Percentiles rank a stretch among this genome's conserved stretches.
Evolutionary conservation across 2,113 vertebrate genomes (phyloP).

Genomic region (Thunnus thynnus): DNA sequence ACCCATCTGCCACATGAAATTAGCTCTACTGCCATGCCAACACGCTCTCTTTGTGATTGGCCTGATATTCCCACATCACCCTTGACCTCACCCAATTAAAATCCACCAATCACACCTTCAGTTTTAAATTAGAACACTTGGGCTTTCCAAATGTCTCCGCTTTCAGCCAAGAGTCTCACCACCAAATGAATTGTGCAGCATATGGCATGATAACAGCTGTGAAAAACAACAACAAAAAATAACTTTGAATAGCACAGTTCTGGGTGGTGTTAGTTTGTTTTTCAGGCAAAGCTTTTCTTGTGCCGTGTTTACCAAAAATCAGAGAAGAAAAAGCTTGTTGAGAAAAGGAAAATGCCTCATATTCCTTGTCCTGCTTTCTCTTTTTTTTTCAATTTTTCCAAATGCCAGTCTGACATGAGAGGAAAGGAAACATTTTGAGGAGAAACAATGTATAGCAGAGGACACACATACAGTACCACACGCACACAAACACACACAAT

Average conservation of each 20-base stretch:
- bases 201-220: slow-evolving; percentile 49
- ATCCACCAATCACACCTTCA: slow-evolving; percentile 52
- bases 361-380: background rate
- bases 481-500: slow-evolving; percentile 1
- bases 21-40: slow-evolving; percentile 56
- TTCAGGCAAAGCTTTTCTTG: slow-evolving; percentile 10
- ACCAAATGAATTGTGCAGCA: slow-evolving; percentile 53
- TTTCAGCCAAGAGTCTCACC: slow-evolving; percentile 39
- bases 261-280: slow-evolving; percentile 26
- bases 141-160: slow-evolving; percentile 58
- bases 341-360: background rate
- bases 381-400: slow-evolving; percentile 14
- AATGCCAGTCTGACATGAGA: slow-evolving; percentile 37
- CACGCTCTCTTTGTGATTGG: slow-evolving; percentile 44
- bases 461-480: background rate
- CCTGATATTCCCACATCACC: slow-evolving; percentile 57
- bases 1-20: slow-evolving; percentile 72
- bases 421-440: slow-evolving; percentile 38
- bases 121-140: slow-evolving; percentile 58
- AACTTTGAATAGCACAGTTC: slow-evolving; percentile 19
- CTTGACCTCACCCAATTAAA: slow-evolving; percentile 72
- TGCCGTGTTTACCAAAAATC: slow-evolving; percentile 28
- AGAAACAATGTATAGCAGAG: slow-evolving; percentile 36
- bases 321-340: slow-evolving; percentile 10
- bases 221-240: slow-evolving; percentile 39